Evolutionary conservation across 2,113 vertebrate species (phyloP).

Genomic region (Pterocles burchelli): DNA sequence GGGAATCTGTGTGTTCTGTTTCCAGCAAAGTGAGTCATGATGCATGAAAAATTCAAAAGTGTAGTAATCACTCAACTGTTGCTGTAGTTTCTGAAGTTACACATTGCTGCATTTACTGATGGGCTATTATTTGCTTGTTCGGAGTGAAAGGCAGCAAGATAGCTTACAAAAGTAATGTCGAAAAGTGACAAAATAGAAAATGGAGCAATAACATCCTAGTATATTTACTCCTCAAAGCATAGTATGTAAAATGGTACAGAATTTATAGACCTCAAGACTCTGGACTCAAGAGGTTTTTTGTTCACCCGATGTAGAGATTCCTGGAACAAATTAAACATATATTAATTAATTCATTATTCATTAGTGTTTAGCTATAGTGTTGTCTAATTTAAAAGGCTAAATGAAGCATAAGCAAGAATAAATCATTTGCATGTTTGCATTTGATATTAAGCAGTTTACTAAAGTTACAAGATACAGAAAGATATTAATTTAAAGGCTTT

Average conservation of each 20-base stretch:
- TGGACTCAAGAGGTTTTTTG: neutral
- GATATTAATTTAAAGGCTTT: neutral
- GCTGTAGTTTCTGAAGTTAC: constrained; percentile 52
- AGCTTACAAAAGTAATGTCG: constrained; percentile 32
- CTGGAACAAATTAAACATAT: neutral
- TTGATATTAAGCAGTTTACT: neutral
- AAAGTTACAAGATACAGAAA: neutral
- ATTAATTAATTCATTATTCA: neutral
- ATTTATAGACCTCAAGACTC: neutral
- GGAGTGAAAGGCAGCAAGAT: constrained; percentile 16
- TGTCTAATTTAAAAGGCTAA: constrained; percentile 6
- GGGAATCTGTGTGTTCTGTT: neutral
- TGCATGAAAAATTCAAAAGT: constrained; percentile 59
- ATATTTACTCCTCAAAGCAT: neutral
- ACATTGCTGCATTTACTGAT: constrained; percentile 43
- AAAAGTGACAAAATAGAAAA: constrained; percentile 43
- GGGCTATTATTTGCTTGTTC: constrained; percentile 44
- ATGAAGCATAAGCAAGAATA: neutral
- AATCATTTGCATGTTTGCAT: neutral
- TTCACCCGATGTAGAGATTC: constrained; percentile 4
- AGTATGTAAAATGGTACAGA: neutral
- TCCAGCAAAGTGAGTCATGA: constrained; percentile 10
- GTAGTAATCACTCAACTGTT: constrained; percentile 46
- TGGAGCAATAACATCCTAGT: neutral
- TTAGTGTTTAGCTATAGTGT: neutral